Evolutionary conservation across 2,113 vertebrate species (phyloP).

Genomic region (Polyodon spathula): DNA sequence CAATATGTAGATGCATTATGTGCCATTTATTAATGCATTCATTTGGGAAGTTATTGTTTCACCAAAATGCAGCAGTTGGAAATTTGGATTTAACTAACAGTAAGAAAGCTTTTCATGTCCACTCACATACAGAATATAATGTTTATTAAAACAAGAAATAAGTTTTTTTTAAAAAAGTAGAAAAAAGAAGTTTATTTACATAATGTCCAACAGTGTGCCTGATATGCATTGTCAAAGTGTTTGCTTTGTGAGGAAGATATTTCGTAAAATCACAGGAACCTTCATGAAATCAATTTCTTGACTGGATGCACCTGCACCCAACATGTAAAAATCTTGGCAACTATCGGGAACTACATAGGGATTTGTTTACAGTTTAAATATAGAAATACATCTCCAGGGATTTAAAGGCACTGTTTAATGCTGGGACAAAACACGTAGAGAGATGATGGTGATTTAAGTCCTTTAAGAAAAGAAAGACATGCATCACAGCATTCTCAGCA

Average conservation of each 20-base stretch:
- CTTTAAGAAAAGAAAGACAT: no score
- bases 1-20: constrained; percentile 14
- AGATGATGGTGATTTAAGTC: no score
- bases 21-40: constrained; percentile 28
- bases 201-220: background rate
- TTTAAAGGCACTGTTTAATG: constrained; percentile 37
- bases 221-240: background rate
- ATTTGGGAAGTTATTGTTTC: constrained; percentile 17
- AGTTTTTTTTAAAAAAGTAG: background rate
- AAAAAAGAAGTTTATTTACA: background rate
- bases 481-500: no score
- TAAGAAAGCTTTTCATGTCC: constrained; percentile 19
- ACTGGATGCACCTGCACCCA: background rate
- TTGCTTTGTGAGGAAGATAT: constrained; percentile 17
- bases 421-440: background rate
- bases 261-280: constrained; percentile 5
- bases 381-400: constrained; percentile 56
- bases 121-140: constrained; percentile 35
- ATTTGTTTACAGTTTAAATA: constrained; percentile 34
- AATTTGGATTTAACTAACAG: constrained; percentile 32
- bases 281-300: constrained; percentile 5
- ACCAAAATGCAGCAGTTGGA: constrained; percentile 26
- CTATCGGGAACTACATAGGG: constrained; percentile 19
- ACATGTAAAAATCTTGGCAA: no score
- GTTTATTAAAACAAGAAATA: constrained; percentile 27